These are phyloP conservation scores for Drosophila kohkoa DNA, from an alignment of 1,140 invertebrate genomes.

Conservation along the genomic window DNA sequence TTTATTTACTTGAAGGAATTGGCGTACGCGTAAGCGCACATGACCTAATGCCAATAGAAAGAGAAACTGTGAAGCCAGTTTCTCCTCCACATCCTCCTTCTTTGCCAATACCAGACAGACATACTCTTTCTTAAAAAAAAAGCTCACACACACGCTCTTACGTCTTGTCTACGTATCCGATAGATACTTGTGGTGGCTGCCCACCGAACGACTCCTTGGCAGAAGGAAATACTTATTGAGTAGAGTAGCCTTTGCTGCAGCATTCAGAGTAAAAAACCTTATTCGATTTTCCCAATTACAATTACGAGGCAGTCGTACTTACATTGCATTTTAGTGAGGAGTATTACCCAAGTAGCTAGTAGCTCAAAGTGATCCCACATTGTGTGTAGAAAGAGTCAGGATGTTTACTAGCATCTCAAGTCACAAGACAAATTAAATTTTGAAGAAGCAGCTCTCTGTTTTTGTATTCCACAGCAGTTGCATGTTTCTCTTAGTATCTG, in stretches of 20 bases:
- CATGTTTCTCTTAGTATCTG: slow-evolving; percentile 13
- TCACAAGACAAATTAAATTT: slow-evolving; percentile 5
- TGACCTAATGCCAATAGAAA: slow-evolving; percentile 35
- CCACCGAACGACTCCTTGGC: neutral
- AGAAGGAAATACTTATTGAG: slow-evolving; percentile 7
- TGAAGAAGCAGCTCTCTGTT: slow-evolving; percentile 1
- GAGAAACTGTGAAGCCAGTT: slow-evolving; percentile 8
- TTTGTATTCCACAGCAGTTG: slow-evolving; percentile 7
- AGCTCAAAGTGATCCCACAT: slow-evolving; percentile 1
- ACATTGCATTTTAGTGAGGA: neutral
- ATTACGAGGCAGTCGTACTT: neutral
- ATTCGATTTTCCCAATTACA: slow-evolving; percentile 9
- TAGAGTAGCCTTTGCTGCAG: neutral
- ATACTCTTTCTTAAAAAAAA: neutral
- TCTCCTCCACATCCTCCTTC: neutral
- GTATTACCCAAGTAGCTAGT: neutral
- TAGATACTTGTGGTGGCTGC: slow-evolving; percentile 16
- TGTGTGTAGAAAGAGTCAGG: neutral
- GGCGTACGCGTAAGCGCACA: slow-evolving; percentile 21
- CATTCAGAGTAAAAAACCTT: neutral
- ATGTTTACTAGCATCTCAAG: neutral
- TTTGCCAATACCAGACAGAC: neutral
- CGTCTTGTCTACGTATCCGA: slow-evolving; percentile 2
- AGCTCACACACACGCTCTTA: neutral
- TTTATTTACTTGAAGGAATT: slow-evolving; percentile 45